A percentile compares a stretch with the other conserved stretches of the same genome.
These are phyloP conservation scores for Ariopsis seemanni DNA, from an alignment of 2,113 vertebrate genomes.

Conservation along the genomic window DNA sequence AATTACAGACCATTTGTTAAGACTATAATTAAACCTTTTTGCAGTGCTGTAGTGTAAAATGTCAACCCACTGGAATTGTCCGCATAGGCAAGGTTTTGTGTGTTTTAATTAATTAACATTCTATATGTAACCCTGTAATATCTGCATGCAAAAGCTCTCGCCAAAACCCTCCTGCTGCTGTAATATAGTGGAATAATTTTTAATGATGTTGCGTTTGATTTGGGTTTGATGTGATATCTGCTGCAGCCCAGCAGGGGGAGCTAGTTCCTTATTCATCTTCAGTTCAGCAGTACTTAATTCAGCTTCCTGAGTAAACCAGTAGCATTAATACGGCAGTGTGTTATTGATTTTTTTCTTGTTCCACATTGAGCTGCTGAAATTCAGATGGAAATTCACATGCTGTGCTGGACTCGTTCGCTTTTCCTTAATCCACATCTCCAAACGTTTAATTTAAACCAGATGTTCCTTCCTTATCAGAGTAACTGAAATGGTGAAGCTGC, in stretches of 20 bases:
- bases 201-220: background rate
- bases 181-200: background rate
- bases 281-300: background rate
- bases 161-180: background rate
- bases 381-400: background rate
- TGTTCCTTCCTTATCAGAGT: background rate
- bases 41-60: background rate
- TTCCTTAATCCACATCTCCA: background rate
- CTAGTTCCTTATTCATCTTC: background rate
- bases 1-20: too few species aligned
- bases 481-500: background rate
- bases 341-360: background rate
- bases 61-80: background rate
- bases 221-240: background rate
- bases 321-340: background rate
- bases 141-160: background rate
- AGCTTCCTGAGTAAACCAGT: background rate
- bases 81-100: too few species aligned
- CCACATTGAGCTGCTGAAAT: background rate
- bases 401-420: background rate
- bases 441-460: background rate
- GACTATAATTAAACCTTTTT: background rate
- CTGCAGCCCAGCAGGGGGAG: slow-evolving; percentile 30
- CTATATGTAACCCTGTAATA: background rate
- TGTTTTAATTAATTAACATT: background rate